A percentile compares a stretch with the other conserved stretches of the same genome.
phyloP scores from a whole-genome alignment of 64 coral and sea anemone genomes.

The Platygyra sinensis region DNA sequence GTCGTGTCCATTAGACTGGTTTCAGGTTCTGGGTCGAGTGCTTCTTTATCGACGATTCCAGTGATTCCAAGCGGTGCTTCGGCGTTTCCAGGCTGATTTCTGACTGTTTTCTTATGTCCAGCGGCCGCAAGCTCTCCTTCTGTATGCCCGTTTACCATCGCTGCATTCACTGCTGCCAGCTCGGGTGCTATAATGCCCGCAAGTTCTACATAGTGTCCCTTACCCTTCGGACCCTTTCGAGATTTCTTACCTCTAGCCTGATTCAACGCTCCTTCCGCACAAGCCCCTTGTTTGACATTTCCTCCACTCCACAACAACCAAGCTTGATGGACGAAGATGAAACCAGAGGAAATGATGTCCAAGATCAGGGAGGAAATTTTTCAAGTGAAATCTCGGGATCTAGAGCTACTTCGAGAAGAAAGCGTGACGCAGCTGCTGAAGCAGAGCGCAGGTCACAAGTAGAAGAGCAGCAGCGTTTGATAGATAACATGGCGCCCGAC shows the following conservation, averaged over 20 bases:
- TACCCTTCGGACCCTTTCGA: neutral
- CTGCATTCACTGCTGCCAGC: slow-evolving; percentile 23
- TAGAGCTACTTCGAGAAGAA: neutral
- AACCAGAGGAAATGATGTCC: neutral
- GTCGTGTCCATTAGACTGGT: neutral
- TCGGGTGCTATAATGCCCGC: slow-evolving; percentile 48
- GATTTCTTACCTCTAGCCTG: slow-evolving; percentile 23
- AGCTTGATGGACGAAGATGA: neutral
- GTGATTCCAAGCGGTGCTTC: too few relatives aligned
- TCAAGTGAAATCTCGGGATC: neutral
- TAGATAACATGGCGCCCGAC: slow-evolving; percentile 31
- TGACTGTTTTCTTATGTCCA: neutral
- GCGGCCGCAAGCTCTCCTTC: neutral
- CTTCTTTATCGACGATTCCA: neutral
- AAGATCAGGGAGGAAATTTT: neutral
- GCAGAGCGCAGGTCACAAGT: slow-evolving; percentile 7
- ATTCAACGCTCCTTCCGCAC: neutral
- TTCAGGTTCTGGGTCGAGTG: neutral
- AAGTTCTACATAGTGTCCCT: slow-evolving; percentile 36
- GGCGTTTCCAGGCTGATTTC: too few relatives aligned
- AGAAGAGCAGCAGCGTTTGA: slow-evolving; percentile 3
- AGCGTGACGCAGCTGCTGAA: neutral
- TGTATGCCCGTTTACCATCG: slow-evolving; percentile 16
- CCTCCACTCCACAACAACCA: neutral
- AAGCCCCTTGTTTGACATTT: neutral